phyloP scores from a whole-genome alignment of 1,140 invertebrate species.

The Drosophila seguyi region DNA sequence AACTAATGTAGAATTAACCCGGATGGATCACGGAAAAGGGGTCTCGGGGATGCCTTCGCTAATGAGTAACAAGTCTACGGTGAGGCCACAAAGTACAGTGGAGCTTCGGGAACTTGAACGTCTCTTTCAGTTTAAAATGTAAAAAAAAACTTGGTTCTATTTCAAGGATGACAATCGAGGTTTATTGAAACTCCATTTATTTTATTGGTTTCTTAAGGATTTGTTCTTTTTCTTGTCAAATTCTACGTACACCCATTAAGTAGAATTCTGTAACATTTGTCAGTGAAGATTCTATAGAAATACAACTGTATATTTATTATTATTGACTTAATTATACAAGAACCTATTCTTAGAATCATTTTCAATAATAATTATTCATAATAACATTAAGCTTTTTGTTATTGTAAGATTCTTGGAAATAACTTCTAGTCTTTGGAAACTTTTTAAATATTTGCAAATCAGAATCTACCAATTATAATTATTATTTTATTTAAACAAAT shows the following conservation, averaged over 20 bases:
- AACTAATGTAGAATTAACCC: conserved; percentile 30
- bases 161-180: too few species aligned
- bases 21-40: conserved; percentile 27
- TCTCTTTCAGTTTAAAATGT: too few species aligned
- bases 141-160: too few species aligned
- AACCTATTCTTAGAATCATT: not conserved
- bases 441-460: too few species aligned
- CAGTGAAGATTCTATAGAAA: not conserved
- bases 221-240: too few species aligned
- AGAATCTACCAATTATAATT: too few species aligned
- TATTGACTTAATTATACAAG: not conserved
- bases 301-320: not conserved
- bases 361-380: not conserved
- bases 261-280: too few species aligned
- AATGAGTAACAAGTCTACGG: conserved; percentile 59
- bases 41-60: conserved; percentile 40
- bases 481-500: too few species aligned
- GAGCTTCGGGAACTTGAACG: not conserved
- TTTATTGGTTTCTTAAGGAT: not conserved
- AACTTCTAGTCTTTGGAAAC: too few species aligned
- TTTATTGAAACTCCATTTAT: too few species aligned
- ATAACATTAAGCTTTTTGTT: not conserved
- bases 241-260: too few species aligned
- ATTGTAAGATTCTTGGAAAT: not conserved
- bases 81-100: conserved; percentile 18